Conservation (phyloP, 2,888 invertebrate genomes). For the Drosophila nr. medialis region DNA sequence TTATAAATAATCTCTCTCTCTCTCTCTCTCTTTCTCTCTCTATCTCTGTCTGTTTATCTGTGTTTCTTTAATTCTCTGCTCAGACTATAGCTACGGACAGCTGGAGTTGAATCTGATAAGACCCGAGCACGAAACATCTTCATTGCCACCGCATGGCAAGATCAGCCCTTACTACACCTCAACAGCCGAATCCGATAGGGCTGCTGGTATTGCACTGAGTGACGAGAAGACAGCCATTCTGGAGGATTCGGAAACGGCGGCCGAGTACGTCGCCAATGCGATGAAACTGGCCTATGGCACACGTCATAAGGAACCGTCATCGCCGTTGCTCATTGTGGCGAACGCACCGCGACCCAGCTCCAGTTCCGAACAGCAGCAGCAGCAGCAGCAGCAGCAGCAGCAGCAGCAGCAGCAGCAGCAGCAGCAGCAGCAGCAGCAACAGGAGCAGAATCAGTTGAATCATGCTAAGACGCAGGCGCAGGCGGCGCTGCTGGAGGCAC, state of each 20-base stretch:
- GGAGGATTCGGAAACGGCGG: slow-evolving; percentile 82
- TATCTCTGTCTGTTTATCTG: neutral
- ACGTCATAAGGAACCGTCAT: slow-evolving; percentile 63
- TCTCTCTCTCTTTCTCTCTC: neutral
- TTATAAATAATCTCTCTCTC: neutral
- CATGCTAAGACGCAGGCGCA: slow-evolving; percentile 57
- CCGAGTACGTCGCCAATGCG: slow-evolving; percentile 84
- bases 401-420: slow-evolving; percentile 33
- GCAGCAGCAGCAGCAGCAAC: slow-evolving; percentile 31
- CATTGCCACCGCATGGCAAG: slow-evolving; percentile 49
- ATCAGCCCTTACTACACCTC: slow-evolving; percentile 51
- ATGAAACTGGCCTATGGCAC: slow-evolving; percentile 81
- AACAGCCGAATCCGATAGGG: slow-evolving; percentile 38
- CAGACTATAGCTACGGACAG: slow-evolving; percentile 76
- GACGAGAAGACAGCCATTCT: slow-evolving; percentile 52
- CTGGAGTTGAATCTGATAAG: slow-evolving; percentile 82
- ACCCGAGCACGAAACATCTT: slow-evolving; percentile 70
- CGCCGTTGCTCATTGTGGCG: slow-evolving; percentile 27
- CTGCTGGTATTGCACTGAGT: slow-evolving; percentile 18
- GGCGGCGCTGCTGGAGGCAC: slow-evolving; percentile 58
- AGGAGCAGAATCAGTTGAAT: slow-evolving; percentile 36
- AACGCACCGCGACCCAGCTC: slow-evolving; percentile 43
- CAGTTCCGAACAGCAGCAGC: slow-evolving; percentile 31
- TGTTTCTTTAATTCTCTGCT: neutral
- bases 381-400: slow-evolving; percentile 44